Conservation (phyloP, 2,113 vertebrate species). For the Sorex araneus region DNA sequence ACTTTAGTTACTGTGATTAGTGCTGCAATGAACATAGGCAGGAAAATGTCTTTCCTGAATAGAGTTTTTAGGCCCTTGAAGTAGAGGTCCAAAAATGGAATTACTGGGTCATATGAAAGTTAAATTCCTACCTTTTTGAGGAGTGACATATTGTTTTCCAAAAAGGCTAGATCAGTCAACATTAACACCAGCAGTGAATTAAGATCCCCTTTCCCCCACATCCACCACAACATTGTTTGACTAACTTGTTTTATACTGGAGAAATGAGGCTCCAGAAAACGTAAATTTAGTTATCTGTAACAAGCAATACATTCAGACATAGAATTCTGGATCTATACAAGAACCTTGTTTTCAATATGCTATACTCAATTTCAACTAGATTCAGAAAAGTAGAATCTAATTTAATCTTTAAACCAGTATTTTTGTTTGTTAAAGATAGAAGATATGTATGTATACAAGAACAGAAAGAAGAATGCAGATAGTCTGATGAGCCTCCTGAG, state of each 20-base stretch:
- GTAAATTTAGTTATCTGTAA: background rate
- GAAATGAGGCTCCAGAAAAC: slow-evolving; percentile 35
- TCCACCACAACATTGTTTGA: background rate
- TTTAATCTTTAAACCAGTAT: slow-evolving; percentile 33
- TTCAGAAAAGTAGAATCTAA: slow-evolving; percentile 55
- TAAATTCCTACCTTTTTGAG: too few species aligned
- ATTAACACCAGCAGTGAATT: too few species aligned
- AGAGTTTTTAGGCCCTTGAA: too few species aligned
- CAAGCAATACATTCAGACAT: background rate
- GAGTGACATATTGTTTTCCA: too few species aligned
- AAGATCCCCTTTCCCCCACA: too few species aligned
- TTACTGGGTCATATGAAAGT: too few species aligned
- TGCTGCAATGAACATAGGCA: too few species aligned
- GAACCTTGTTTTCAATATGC: slow-evolving; percentile 22
- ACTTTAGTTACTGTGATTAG: too few species aligned
- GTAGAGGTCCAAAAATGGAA: too few species aligned
- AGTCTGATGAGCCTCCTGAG: background rate
- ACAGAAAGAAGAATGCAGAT: slow-evolving; percentile 29
- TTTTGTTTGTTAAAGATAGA: slow-evolving; percentile 44
- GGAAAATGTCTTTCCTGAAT: too few species aligned
- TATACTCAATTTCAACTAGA: slow-evolving; percentile 54
- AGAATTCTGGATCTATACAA: slow-evolving; percentile 5
- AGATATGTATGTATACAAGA: slow-evolving; percentile 33
- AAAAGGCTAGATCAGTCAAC: too few species aligned
- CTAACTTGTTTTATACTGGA: slow-evolving; percentile 46